phyloP scores from a whole-genome alignment of 2,888 invertebrate species.

The Mimumesa dahlbomi region DNA sequence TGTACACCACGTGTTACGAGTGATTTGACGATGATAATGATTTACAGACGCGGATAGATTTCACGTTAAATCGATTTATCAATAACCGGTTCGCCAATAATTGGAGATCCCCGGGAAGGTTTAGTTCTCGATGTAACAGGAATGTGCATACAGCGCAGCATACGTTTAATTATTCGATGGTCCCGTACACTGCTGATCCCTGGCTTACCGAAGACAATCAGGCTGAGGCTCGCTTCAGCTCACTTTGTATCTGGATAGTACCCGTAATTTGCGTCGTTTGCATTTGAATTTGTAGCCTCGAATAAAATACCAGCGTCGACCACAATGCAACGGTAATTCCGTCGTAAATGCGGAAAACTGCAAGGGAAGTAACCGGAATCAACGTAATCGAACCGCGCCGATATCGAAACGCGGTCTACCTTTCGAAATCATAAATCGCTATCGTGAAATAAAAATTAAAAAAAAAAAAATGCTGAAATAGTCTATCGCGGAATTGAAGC shows the following conservation, averaged over 20 bases:
- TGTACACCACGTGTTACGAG: too few species aligned
- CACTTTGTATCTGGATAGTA: slow-evolving; percentile 33
- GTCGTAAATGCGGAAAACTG: slow-evolving; percentile 14
- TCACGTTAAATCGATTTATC: too few species aligned
- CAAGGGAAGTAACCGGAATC: slow-evolving; percentile 21
- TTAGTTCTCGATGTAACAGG: slow-evolving; percentile 10
- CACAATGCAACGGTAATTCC: background rate
- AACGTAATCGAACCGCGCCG: slow-evolving; percentile 11
- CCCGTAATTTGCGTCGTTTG: slow-evolving; percentile 41
- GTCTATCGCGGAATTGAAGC: too few species aligned
- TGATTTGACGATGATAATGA: too few species aligned
- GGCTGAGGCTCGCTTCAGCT: slow-evolving; percentile 21
- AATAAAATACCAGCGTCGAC: slow-evolving; percentile 30
- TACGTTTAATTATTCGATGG: slow-evolving; percentile 48
- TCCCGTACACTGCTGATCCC: slow-evolving; percentile 23
- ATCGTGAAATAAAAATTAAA: slow-evolving; percentile 28
- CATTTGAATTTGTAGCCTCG: slow-evolving; percentile 50
- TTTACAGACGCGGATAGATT: too few species aligned
- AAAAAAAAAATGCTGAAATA: too few species aligned
- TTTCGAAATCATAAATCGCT: slow-evolving; percentile 37
- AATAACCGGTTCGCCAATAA: too few species aligned
- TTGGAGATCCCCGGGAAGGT: too few species aligned
- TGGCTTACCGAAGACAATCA: slow-evolving; percentile 44
- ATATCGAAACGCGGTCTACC: too few species aligned
- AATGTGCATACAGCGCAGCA: slow-evolving; percentile 34